Percentiles rank a stretch among this genome's conserved stretches.
Evolutionary conservation across 2,113 vertebrate species (phyloP).

Genomic region (Eulemur rufifrons): DNA sequence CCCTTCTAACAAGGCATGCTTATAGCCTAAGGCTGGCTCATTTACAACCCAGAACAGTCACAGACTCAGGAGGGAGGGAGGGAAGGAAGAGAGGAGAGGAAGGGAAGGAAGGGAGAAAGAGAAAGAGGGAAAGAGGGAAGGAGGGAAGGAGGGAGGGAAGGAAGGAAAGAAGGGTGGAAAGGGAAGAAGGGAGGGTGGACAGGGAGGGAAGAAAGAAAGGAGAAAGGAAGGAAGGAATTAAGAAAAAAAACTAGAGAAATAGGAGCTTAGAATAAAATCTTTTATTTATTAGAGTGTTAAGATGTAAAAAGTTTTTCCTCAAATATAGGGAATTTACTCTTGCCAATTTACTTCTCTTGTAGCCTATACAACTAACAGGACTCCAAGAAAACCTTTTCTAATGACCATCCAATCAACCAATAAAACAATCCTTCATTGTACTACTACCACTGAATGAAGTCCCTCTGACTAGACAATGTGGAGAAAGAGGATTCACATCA

Average conservation of each 20-base stretch:
- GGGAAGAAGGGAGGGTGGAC: too few relatives aligned
- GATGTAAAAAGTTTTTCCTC: not conserved
- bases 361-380: not conserved
- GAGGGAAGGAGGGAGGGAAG: too few relatives aligned
- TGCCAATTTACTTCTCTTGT: not conserved
- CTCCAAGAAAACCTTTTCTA: not conserved
- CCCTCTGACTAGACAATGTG: not conserved
- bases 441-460: not conserved
- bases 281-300: slow-evolving; percentile 3
- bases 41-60: not conserved
- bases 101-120: too few relatives aligned
- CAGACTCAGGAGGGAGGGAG: not conserved
- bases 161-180: too few relatives aligned
- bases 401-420: not conserved
- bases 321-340: not conserved
- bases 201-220: too few relatives aligned
- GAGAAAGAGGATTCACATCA: not conserved
- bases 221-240: too few relatives aligned
- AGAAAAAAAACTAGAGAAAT: not conserved
- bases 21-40: not conserved
- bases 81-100: too few relatives aligned
- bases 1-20: not conserved
- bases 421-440: not conserved
- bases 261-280: slow-evolving; percentile 9
- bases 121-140: too few relatives aligned